Evolutionary conservation across 2,888 invertebrate genomes (phyloP).

Genomic region (Diploptera punctata): DNA sequence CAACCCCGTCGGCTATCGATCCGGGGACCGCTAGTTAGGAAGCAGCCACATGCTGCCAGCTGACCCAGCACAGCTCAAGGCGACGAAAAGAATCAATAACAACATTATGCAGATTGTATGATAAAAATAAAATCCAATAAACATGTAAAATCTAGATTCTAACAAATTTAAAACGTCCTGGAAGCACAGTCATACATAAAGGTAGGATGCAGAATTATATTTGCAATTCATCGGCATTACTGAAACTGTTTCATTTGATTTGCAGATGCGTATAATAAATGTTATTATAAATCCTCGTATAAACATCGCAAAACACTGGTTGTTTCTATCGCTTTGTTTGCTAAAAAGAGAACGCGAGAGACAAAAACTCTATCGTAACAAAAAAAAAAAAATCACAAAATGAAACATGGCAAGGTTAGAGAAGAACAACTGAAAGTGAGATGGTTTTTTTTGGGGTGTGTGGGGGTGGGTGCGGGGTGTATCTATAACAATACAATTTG

Average conservation of each 20-base stretch:
- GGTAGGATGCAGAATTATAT: neutral
- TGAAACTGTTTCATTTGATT: neutral
- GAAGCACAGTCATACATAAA: neutral
- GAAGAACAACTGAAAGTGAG: neutral
- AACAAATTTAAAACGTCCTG: no score
- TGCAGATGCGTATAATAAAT: neutral
- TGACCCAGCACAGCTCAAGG: no score
- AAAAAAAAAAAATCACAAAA: conserved; percentile 1
- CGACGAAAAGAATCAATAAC: no score
- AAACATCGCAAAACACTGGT: neutral
- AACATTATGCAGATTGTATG: no score
- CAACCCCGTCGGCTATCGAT: no score
- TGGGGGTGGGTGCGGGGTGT: neutral
- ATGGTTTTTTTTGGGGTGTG: neutral
- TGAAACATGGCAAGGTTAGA: neutral
- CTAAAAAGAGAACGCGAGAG: neutral
- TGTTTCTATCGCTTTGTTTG: no score
- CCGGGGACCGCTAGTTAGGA: no score
- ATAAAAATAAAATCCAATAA: no score
- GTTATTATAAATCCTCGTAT: neutral
- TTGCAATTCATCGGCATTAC: neutral
- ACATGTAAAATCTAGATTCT: no score
- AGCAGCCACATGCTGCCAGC: no score
- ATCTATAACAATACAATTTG: conserved; percentile 7
- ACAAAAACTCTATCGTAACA: no score